Base-by-base conservation (phyloP, 2,888 invertebrate species). In the Apodemia duryi region DNA sequence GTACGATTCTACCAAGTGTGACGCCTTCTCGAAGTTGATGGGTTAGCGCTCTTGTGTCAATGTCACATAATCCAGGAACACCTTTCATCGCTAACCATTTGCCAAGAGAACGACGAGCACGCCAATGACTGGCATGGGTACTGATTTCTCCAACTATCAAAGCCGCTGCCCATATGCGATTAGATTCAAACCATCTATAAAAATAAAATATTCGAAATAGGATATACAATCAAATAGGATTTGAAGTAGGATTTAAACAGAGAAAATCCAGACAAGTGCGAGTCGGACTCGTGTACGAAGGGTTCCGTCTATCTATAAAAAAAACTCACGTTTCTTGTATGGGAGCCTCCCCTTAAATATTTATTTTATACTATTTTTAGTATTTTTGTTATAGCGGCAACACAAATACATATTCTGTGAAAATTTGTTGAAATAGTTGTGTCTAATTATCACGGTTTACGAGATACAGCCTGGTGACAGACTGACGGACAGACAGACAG, bases 31-130 rank as follows among this genome's bases (percentile, higher is more conserved):
- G 94, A 57, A 99, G 96, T 75, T 95, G 95, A 85, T 98, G 97
- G 0, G 99, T 99, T 38, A 99, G 91, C 0, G 95, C 95, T 68
- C 99, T 93, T 0, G 99, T 99, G 83, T 99, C 99, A 69, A 99
- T 94, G 54, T 97, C 98, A 84, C 95, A 95, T 35, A 99, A 95
- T 0, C 98, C 99, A 2, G 98, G 97, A 46, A 99, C 91, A 35
- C 95, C 93, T 74, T 96, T 94, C 46, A 94, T 92, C 67, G 92
- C 89, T 91, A 99, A 94, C 99, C 99, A 99, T 66, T 94, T 80
- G 0, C 97, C 96, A 0, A 99, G 90, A 0, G 98, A 97, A 73
- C 93, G 93, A 6, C 91, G 91, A 52, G 96, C 94, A 65, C 96
- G 95, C 98, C 98, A 99, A 84, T 99, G 98, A 75, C 97, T 97